Evolutionary conservation across 2,113 vertebrate genomes (phyloP), one percentile per base, ranked within the genome.

Genomic region (Phoenicopterus ruber): DNA sequence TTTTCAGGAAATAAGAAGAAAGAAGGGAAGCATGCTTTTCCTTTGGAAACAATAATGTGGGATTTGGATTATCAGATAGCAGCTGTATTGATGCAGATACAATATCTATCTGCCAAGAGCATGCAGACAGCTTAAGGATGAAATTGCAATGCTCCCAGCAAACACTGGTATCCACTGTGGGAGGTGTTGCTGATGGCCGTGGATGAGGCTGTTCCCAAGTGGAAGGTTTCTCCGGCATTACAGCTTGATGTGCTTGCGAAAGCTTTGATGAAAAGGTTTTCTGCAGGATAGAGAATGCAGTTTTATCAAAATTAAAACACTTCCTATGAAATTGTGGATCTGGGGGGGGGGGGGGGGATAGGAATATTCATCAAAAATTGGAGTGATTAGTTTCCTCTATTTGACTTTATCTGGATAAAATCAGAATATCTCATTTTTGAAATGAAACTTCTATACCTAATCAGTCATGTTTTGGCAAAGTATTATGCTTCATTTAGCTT

Each of bases 11-110:
- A 80, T 28, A 0, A 85, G 49, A 74, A 83, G 88, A 88, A 92
- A 94, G 67, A 86, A 70, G 21, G 86, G 65, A 91, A 95, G 54
- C 28, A 8, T 90, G 70, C 8, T 93, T 93, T 94, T 86, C 83
- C 70, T 84, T 91, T 87, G 38, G 77, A 93, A 96, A 94, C 72
- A 91, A 73, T 84, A 29, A 59, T 18, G 44, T 29, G 46, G 44
- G 44, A 42, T 79, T 89, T 76, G 34, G 52, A 57, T 88, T 65
- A 78, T 94, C 94, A 65, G 74, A 88, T 55, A 73, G 59, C 36
- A 86, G 76, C 91, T 94, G 57, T 57, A 46, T 52, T 67, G 49
- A 58, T 78, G 61, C 42, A 94, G 57, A 66, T 10, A 47, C 69
- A 74, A 55, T 31, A 92, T 80, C 47, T 90, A 54, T 71, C 63